These are phyloP conservation scores for Cepaea nemoralis DNA, from an alignment of 1,140 invertebrate species.

Conservation along the genomic window DNA sequence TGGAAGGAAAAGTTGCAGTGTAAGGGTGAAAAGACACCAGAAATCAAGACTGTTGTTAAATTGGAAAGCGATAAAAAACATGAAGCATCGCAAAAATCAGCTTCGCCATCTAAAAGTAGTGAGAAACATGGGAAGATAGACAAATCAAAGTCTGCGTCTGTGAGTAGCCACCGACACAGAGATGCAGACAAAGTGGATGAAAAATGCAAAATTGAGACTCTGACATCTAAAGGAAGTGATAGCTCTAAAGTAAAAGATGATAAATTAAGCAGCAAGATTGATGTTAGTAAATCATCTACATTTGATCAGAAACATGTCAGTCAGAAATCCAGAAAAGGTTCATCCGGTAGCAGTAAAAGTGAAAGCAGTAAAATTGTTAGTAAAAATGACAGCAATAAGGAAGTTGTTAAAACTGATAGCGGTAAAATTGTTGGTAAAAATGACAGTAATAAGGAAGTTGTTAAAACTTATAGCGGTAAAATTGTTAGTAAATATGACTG, in stretches of 20 bases:
- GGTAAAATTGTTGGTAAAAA: background rate
- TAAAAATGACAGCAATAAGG: background rate
- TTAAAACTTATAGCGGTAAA: too few relatives aligned
- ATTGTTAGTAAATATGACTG: background rate
- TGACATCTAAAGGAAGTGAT: background rate
- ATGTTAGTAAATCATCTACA: background rate
- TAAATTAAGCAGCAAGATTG: background rate
- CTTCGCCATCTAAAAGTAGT: background rate
- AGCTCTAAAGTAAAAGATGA: background rate
- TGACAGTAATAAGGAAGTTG: background rate
- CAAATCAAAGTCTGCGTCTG: background rate
- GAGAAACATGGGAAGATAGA: background rate
- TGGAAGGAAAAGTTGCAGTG: background rate
- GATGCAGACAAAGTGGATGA: background rate
- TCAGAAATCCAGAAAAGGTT: background rate
- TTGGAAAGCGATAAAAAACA: background rate
- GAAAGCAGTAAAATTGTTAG: too few relatives aligned
- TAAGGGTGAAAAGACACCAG: background rate
- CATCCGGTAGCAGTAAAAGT: background rate
- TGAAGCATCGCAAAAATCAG: background rate
- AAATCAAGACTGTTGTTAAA: background rate
- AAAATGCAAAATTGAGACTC: background rate
- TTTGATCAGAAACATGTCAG: background rate
- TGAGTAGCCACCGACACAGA: background rate
- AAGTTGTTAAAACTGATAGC: background rate